Conservation (phyloP, 2,797 vertebrate species). For the Propithecus deckenii region DNA sequence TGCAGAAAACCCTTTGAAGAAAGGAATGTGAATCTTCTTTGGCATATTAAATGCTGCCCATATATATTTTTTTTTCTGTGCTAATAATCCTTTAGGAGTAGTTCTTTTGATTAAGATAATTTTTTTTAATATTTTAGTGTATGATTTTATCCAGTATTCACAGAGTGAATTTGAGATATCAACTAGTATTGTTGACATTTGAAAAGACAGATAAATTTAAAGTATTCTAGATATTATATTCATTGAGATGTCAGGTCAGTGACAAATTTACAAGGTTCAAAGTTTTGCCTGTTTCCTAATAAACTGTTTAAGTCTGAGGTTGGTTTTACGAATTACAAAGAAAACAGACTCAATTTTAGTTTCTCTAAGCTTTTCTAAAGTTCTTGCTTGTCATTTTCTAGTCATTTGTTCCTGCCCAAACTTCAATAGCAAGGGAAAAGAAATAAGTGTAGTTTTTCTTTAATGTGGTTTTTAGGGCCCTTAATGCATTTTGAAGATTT, state of each 20-base stretch:
- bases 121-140: slow-evolving; percentile 11
- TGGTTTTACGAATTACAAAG: slow-evolving; percentile 10
- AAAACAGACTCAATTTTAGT: slow-evolving; percentile 22
- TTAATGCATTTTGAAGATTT: slow-evolving; percentile 58
- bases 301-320: slow-evolving; percentile 31
- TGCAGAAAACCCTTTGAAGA: slow-evolving; percentile 64
- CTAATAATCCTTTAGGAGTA: slow-evolving; percentile 22
- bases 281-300: slow-evolving; percentile 16
- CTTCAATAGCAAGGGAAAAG: slow-evolving; percentile 28
- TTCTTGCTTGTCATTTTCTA: not conserved
- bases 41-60: slow-evolving; percentile 47
- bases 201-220: slow-evolving; percentile 34
- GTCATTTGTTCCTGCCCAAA: slow-evolving; percentile 24
- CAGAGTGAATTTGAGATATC: slow-evolving; percentile 41
- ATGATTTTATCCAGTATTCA: slow-evolving; percentile 15
- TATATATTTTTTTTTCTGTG: not conserved
- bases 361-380: slow-evolving; percentile 40
- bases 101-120: slow-evolving; percentile 42
- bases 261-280: slow-evolving; percentile 32
- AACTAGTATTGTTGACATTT: slow-evolving; percentile 34
- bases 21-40: slow-evolving; percentile 40
- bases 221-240: not conserved
- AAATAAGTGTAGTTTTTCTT: not conserved
- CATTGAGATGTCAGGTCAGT: slow-evolving; percentile 5
- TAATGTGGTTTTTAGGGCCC: not conserved